Evolutionary conservation across 92 coral and sea anemone genomes (phyloP).

Genomic region (Ricordea florida): DNA sequence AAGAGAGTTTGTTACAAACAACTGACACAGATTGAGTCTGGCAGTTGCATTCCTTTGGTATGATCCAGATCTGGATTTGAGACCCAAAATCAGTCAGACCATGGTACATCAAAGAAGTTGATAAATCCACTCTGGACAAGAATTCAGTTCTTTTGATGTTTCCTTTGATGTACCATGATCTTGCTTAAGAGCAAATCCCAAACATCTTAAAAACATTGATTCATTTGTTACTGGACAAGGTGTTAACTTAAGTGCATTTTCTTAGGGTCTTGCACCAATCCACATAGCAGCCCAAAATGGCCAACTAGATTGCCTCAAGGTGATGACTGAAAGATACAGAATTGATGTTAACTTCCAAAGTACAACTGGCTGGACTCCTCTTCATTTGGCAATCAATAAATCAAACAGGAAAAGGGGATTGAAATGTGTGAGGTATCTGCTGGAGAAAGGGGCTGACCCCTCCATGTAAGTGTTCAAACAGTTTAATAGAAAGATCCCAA

Average conservation of each 20-base stretch:
- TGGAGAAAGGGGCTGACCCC: constrained; percentile 93
- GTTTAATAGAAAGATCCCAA: neutral
- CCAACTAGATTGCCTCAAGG: constrained; percentile 85
- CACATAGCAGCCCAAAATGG: constrained; percentile 96
- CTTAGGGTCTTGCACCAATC: constrained; percentile 87
- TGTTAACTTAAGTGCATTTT: neutral
- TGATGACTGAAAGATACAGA: constrained; percentile 77
- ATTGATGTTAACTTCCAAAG: constrained; percentile 86
- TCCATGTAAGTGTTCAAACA: constrained; percentile 64
- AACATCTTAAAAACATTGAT: neutral
- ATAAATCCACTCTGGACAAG: too few species aligned
- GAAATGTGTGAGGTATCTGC: constrained; percentile 75
- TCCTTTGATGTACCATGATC: neutral
- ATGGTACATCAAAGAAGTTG: too few species aligned
- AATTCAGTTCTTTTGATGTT: neutral
- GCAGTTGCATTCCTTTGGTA: too few species aligned
- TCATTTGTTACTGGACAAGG: neutral
- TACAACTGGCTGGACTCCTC: constrained; percentile 93
- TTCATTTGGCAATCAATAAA: constrained; percentile 85
- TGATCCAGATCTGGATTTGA: too few species aligned
- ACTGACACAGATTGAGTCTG: too few species aligned
- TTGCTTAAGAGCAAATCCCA: neutral
- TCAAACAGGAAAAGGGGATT: constrained; percentile 69
- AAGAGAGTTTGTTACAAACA: too few species aligned
- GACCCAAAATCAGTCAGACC: too few species aligned